phyloP scores from a whole-genome alignment of 2,113 vertebrate genomes.

The Brachypteracias leptosomus region DNA sequence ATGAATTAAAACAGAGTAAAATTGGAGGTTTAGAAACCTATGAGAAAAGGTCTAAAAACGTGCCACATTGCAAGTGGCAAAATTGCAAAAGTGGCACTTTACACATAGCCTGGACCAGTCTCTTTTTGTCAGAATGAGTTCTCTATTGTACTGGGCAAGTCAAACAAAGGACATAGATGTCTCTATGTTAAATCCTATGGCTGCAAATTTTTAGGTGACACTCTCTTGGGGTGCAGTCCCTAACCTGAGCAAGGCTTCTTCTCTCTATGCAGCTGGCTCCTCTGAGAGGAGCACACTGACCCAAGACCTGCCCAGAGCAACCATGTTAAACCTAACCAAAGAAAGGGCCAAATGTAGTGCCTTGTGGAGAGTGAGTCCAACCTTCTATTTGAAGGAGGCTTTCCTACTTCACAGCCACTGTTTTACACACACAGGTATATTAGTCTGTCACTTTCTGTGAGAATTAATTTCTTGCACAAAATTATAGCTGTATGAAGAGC shows the following conservation, averaged over 20 bases:
- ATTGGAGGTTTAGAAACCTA: neutral
- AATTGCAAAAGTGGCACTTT: neutral
- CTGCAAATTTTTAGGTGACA: neutral
- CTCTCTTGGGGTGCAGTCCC: neutral
- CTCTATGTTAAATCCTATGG: neutral
- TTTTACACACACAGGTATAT: neutral
- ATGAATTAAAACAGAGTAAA: slow-evolving; percentile 4
- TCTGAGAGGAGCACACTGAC: neutral
- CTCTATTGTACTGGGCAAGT: neutral
- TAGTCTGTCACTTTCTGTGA: neutral
- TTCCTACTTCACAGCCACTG: neutral
- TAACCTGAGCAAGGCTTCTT: neutral
- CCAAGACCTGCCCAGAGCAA: neutral
- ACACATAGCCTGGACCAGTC: neutral
- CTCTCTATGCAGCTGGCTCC: neutral
- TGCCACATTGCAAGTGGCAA: neutral
- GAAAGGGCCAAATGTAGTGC: neutral
- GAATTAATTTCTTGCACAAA: neutral
- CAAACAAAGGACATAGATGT: neutral
- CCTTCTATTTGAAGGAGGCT: neutral
- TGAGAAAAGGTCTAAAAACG: neutral
- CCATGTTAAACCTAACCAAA: neutral
- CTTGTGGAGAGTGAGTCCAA: neutral
- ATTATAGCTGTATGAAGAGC: neutral
- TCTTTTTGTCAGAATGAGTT: neutral